These are phyloP conservation scores for Galagoides demidoff DNA, from an alignment of 2,797 vertebrate genomes.

Conservation along the genomic window DNA sequence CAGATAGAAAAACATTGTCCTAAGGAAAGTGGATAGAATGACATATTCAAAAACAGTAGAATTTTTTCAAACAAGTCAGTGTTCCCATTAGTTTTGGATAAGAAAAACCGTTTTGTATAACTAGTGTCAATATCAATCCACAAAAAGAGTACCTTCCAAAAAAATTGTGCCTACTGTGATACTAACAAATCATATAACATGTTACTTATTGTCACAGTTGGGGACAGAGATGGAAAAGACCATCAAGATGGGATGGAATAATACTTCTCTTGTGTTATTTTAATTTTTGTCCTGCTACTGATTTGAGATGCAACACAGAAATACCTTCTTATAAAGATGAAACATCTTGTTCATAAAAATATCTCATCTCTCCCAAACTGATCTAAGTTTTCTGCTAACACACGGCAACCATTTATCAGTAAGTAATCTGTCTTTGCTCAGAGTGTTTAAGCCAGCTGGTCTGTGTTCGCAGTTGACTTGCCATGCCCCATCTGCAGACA, in stretches of 20 bases:
- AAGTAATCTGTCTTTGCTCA: not conserved
- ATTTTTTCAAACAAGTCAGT: not conserved
- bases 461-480: not conserved
- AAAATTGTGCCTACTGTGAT: not conserved
- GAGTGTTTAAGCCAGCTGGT: not conserved
- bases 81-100: not conserved
- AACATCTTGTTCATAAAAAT: not conserved
- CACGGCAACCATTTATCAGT: not conserved
- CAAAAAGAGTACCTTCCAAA: not conserved
- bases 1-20: not conserved
- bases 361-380: not conserved
- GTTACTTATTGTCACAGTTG: not conserved
- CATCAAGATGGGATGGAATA: not conserved
- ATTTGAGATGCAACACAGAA: not conserved
- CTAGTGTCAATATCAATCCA: not conserved
- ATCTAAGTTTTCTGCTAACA: not conserved
- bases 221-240: not conserved
- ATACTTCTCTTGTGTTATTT: not conserved
- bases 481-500: not conserved
- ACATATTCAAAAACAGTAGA: not conserved
- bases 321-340: not conserved
- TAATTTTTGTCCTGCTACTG: not conserved
- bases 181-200: not conserved
- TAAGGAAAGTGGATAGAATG: constrained; percentile 13
- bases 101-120: constrained; percentile 11